These are phyloP conservation scores for Gambusia holbrooki DNA, from an alignment of 2,113 vertebrate species.

Conservation along the genomic window DNA sequence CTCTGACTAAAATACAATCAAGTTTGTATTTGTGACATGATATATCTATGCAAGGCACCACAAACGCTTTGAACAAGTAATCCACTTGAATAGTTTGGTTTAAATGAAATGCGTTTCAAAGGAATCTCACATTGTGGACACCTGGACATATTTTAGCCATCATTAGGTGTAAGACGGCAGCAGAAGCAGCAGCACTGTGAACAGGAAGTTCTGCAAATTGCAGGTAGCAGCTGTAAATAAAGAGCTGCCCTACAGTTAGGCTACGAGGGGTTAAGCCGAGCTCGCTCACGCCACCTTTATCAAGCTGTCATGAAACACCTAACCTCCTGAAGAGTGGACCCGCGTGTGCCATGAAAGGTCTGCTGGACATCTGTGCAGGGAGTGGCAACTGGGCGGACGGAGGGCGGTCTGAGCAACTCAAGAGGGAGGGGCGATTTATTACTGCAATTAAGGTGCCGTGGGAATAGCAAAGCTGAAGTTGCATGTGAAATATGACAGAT, in stretches of 20 bases:
- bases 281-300: conserved; percentile 55
- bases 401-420: conserved; percentile 60
- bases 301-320: conserved; percentile 61
- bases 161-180: neutral
- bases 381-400: conserved; percentile 64
- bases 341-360: conserved; percentile 36
- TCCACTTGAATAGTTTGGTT: neutral
- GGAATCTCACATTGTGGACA: neutral
- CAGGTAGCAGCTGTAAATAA: conserved; percentile 59
- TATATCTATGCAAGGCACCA: neutral
- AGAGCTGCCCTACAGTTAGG: conserved; percentile 52
- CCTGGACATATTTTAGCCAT: neutral
- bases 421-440: conserved; percentile 60
- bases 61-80: neutral
- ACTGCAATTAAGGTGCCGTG: conserved; percentile 65
- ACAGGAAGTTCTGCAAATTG: neutral
- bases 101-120: neutral
- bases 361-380: conserved; percentile 52
- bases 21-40: neutral
- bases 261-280: conserved; percentile 63
- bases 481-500: neutral
- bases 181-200: conserved; percentile 7
- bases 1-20: neutral
- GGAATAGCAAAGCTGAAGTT: conserved; percentile 6
- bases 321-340: conserved; percentile 46